Base-by-base conservation (phyloP, 37 sponge, comb jelly and placozoan genomes). In the Beroe forskalii region DNA sequence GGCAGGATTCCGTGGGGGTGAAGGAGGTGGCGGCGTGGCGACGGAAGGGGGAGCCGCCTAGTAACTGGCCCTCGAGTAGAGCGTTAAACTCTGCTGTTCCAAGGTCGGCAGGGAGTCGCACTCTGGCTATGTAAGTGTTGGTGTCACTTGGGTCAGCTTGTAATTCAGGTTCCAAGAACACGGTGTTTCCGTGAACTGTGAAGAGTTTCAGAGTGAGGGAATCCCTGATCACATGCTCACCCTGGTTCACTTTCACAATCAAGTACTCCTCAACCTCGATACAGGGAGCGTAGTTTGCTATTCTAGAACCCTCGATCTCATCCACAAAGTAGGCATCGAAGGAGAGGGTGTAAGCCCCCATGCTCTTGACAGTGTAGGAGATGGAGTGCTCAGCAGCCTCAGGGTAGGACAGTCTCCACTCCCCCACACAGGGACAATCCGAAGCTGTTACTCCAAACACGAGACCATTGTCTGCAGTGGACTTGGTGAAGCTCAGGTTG, bases 271-370 rank as follows among this genome's bases (percentile, higher is more conserved):
- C 55, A 4, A 80, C 86, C 40, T 24, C 48, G 20, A 80, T n/a
- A 23, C 86, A 80, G 24, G 86, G 86, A 23, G 28, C 27, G 27
- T 44, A 43, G 30, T 44, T 80, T 43, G 55, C 55, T 1, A 14
- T 44, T 27, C 42, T 43, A 6, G 24, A 1, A n/a, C 55, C 55
- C 4, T 2, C 55, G 1, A 44, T 28, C 17, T 80, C 30, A 43
- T 80, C 86, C 2, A 80, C 55, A 42, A 80, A 80, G 55, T 44
- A 80, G 4, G 86, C 86, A 1, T 80, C 86, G 22, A 80, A 44
- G 24, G 55, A 41, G 14, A 80, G 86, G 24, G 86, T 43, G 44
- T 41, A 44, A 42, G 39, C 27, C 6, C 86, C 86, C 1, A 80
- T 41, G 22, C 86, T 80, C 2, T 39, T 42, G 1, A 44, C 86